Evolutionary conservation across 2,797 vertebrate genomes (phyloP).

Genomic region (Myotis findleyi): DNA sequence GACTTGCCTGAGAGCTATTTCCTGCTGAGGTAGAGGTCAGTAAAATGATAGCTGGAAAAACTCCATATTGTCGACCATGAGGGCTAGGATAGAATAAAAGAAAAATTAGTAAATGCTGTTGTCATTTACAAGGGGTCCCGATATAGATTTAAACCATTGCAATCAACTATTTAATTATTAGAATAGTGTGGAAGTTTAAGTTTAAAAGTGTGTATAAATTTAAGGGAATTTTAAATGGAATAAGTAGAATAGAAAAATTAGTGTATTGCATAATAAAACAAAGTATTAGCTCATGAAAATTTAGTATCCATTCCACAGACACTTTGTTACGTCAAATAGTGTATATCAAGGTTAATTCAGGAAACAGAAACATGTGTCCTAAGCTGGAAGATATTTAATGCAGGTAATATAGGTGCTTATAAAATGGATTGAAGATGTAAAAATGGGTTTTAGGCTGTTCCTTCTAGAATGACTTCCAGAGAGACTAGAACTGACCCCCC

Average conservation of each 20-base stretch:
- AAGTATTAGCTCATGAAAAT: constrained; percentile 25
- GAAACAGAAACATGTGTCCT: constrained; percentile 39
- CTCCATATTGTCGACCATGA: background rate
- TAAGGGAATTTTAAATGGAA: constrained; percentile 9
- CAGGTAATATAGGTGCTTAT: background rate
- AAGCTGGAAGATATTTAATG: constrained; percentile 1
- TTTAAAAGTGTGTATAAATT: constrained; percentile 19
- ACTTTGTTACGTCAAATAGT: background rate
- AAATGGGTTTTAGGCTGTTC: background rate
- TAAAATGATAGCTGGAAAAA: background rate
- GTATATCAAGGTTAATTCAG: background rate
- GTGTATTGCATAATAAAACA: background rate
- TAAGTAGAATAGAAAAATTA: constrained; percentile 32
- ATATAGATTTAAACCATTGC: background rate
- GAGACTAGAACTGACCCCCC: background rate
- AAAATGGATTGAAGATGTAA: background rate
- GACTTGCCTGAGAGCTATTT: background rate
- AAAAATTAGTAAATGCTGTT: background rate
- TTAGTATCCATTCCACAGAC: background rate
- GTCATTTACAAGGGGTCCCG: background rate
- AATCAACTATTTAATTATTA: background rate
- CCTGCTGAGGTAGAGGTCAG: background rate
- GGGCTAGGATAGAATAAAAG: background rate
- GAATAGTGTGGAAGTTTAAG: background rate
- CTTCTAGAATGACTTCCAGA: background rate